These are phyloP conservation scores for Homarus gammarus DNA, from an alignment of 2,888 invertebrate genomes.

Conservation along the genomic window DNA sequence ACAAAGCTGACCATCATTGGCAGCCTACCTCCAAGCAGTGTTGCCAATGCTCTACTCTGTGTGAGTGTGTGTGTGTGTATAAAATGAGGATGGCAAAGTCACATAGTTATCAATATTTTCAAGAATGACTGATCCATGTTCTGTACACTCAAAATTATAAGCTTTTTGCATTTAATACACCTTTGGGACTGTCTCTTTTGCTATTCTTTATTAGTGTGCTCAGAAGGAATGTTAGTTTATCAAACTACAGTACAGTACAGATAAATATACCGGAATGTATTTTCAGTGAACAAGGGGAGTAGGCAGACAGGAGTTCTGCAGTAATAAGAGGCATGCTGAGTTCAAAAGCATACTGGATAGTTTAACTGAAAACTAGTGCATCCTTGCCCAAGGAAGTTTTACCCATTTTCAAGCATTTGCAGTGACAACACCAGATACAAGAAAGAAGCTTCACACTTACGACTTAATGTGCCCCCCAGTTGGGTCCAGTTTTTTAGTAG, in stretches of 20 bases:
- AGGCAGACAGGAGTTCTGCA: not conserved
- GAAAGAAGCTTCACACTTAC: conserved; percentile 40
- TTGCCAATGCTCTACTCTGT: no score
- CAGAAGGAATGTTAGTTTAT: not conserved
- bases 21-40: no score
- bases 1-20: no score
- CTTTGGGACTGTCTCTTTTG: no score
- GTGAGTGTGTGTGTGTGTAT: no score
- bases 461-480: conserved; percentile 63
- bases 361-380: not conserved
- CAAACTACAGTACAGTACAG: not conserved
- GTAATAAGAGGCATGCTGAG: not conserved
- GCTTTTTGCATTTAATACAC: no score
- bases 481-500: conserved; percentile 60
- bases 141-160: no score
- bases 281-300: not conserved
- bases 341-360: not conserved
- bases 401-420: conserved; percentile 1
- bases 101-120: no score
- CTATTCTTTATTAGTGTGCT: no score
- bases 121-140: no score
- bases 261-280: no score
- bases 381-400: not conserved
- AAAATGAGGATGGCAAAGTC: no score
- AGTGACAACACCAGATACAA: not conserved